Base-by-base conservation (phyloP, 2,888 invertebrate species). In the Mimachlamys varia region DNA sequence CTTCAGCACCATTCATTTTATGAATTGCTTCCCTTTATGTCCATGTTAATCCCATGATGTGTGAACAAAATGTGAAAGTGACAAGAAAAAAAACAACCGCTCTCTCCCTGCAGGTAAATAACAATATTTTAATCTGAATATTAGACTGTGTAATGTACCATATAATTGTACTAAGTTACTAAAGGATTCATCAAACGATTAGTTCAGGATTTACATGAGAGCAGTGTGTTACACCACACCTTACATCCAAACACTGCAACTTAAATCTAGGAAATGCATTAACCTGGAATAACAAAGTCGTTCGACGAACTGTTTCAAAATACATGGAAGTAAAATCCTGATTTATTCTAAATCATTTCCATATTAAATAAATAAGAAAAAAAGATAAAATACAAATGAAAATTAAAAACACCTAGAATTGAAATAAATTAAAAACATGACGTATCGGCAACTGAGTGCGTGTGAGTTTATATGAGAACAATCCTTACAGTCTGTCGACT, bases 361-460 rank as follows among this genome's bases (percentile, higher is more conserved):
- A 76, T 76, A 33, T 76, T 76, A 27, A 27, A 76, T 76, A 76
- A 76, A 76, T 33, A 76, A 76, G 76, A 76, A 76, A 76, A 76
- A 76, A 76, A 76, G 76, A 76, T 76, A 22, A 76, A 76, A 76
- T 76, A 76, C 76, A 76, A 76, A 76, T 76, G 76, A 76, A 76
- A 76, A 76, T 76, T 76, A 76, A 76, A 76, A 76, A 76, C 76
- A 76, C 76, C 76, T 76, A 76, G 76, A 76, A 76, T 76, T 33
- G 76, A 33, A 27, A 76, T 76, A 76, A 76, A 76, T 76, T n/a
- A 76, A 76, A 53, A 58, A 76, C 76, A 76, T 33, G 76, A 33
- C 76, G 76, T 76, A 76, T 33, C 33, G 76, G 76, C 76, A 76
- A 76, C 27, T 17, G 76, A 62, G 62, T 62, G 76, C 27, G 10